These are phyloP conservation scores for Eledona agricola DNA, from an alignment of 2,888 invertebrate genomes.

Conservation along the genomic window DNA sequence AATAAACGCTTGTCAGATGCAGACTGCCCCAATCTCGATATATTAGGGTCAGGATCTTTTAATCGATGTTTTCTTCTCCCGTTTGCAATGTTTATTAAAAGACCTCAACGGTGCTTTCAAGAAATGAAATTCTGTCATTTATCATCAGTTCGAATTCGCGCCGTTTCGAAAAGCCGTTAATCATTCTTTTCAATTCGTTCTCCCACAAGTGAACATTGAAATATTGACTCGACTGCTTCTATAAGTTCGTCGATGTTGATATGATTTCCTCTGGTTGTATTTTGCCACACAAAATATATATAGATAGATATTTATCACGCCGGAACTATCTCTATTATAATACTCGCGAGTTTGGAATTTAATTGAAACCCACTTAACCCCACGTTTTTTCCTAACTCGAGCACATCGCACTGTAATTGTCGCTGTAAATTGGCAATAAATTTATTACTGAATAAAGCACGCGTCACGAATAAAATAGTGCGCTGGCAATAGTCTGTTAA, in stretches of 20 bases:
- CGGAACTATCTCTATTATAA: background rate
- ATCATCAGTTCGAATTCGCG: constrained; percentile 31
- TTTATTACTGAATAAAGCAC: constrained; percentile 22
- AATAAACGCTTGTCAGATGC: too few species aligned
- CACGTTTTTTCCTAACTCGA: too few species aligned
- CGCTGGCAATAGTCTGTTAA: background rate
- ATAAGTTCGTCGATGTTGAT: constrained; percentile 34
- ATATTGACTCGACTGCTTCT: constrained; percentile 37
- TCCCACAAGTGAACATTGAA: constrained; percentile 38
- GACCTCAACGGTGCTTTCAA: constrained; percentile 11
- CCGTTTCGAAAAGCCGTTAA: constrained; percentile 35
- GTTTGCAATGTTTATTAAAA: constrained; percentile 30
- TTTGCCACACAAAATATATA: constrained; percentile 29
- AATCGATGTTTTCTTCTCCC: constrained; percentile 18
- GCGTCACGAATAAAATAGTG: constrained; percentile 19
- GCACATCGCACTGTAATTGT: constrained; percentile 13
- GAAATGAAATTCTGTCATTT: constrained; percentile 37
- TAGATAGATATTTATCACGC: constrained; percentile 27
- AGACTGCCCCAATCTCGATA: too few species aligned
- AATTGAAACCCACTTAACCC: constrained; percentile 6
- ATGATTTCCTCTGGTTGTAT: constrained; percentile 36
- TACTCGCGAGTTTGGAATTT: too few species aligned
- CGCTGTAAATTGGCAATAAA: constrained; percentile 18
- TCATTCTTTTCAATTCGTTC: constrained; percentile 40
- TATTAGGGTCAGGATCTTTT: constrained; percentile 11